Percentiles rank a stretch among this genome's conserved stretches.
These are phyloP conservation scores for Potorous gilbertii DNA, from an alignment of 2,797 vertebrate genomes.

Conservation along the genomic window DNA sequence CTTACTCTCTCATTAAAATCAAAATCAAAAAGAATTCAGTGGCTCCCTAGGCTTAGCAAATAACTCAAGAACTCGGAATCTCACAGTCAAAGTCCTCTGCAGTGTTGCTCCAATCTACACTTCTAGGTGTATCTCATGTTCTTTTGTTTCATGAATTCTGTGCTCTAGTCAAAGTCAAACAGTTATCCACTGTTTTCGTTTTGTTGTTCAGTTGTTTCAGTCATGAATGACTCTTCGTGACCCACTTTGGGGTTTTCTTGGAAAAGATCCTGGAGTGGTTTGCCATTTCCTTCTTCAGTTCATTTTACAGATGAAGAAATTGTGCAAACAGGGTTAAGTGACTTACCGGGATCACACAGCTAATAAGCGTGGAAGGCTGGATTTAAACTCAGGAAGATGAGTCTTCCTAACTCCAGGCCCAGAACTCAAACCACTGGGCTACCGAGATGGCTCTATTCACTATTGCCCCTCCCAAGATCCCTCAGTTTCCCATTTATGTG, in stretches of 20 bases:
- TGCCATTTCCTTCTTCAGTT: background rate
- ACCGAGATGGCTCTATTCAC: background rate
- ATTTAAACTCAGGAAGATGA: background rate
- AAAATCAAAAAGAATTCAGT: background rate
- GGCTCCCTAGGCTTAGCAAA: background rate
- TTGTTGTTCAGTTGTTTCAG: background rate
- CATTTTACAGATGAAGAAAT: background rate
- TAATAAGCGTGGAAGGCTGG: background rate
- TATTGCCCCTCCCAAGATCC: background rate
- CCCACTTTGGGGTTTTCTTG: background rate
- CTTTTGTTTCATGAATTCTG: background rate
- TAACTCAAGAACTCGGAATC: background rate
- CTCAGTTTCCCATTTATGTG: background rate
- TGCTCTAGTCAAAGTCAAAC: background rate
- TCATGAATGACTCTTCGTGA: background rate
- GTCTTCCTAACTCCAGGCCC: background rate
- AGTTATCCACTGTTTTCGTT: background rate
- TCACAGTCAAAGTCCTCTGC: background rate
- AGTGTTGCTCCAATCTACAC: background rate
- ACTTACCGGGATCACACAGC: background rate
- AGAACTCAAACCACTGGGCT: background rate
- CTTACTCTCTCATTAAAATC: background rate
- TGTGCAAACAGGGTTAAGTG: background rate
- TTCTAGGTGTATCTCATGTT: background rate
- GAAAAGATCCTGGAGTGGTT: background rate